These are phyloP conservation scores for Steinernema khuongi DNA, from an alignment of 1,140 invertebrate species.

Conservation along the genomic window DNA sequence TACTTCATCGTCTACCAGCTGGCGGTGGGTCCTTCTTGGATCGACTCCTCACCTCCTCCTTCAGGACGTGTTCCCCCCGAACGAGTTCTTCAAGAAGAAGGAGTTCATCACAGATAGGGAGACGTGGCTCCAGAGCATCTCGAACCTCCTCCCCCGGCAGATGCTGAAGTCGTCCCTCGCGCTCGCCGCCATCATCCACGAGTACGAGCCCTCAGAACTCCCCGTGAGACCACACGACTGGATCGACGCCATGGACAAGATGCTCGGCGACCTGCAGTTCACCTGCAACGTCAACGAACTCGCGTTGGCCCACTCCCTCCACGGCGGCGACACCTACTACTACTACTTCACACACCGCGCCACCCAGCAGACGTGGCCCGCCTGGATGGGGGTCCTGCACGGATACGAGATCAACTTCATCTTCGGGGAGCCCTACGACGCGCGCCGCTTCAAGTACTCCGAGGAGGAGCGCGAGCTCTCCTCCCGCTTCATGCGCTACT, in stretches of 20 bases:
- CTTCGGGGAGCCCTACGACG: constrained; percentile 84
- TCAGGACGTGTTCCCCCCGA: constrained; percentile 55
- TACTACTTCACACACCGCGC: constrained; percentile 81
- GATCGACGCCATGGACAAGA: constrained; percentile 50
- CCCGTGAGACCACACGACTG: constrained; percentile 40
- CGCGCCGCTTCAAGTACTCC: constrained; percentile 65
- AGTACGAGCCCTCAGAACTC: constrained; percentile 52
- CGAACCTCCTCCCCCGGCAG: constrained; percentile 53
- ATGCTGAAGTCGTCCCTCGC: constrained; percentile 55
- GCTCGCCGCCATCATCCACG: constrained; percentile 48
- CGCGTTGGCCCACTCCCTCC: constrained; percentile 62
- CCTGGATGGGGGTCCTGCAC: constrained; percentile 90
- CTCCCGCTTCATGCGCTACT: constrained; percentile 82
- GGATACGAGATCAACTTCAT: constrained; percentile 90
- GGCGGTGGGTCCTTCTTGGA: constrained; percentile 31
- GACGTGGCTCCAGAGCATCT: constrained; percentile 49
- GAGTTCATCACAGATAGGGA: constrained; percentile 54
- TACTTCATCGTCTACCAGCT: constrained; percentile 59
- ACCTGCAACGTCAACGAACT: constrained; percentile 87
- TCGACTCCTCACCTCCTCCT: constrained; percentile 32
- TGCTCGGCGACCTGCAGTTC: constrained; percentile 88
- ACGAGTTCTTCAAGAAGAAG: constrained; percentile 54
- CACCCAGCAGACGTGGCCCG: constrained; percentile 76
- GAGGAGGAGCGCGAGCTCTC: constrained; percentile 76
- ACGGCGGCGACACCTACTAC: constrained; percentile 56